Evolutionary conservation across 2,113 vertebrate genomes (phyloP).

Genomic region (Pelvicachromis taeniatus): DNA sequence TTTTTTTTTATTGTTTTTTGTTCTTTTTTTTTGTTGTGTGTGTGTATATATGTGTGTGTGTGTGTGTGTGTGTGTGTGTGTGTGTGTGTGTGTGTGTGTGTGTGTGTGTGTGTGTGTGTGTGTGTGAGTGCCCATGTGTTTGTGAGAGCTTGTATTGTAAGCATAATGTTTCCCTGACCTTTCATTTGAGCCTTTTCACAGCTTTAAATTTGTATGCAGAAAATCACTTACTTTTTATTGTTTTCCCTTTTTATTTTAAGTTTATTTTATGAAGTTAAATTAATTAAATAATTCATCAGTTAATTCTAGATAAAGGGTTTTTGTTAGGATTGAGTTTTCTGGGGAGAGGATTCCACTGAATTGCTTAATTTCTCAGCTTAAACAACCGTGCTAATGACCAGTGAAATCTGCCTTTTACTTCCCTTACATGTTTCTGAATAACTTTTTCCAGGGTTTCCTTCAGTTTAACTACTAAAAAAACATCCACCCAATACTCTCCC

Average conservation of each 20-base stretch:
- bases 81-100: neutral
- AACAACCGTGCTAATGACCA: neutral
- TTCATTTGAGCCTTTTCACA: conserved; percentile 42
- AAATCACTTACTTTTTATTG: neutral
- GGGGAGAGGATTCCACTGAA: neutral
- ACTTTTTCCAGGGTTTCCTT: conserved; percentile 11
- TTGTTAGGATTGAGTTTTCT: neutral
- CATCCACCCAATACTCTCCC: conserved; percentile 15
- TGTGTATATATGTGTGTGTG: neutral
- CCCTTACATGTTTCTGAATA: neutral
- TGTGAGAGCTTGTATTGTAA: conserved; percentile 23
- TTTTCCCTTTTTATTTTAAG: neutral
- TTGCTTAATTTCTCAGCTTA: neutral
- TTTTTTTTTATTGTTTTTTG: no score
- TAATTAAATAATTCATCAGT: neutral
- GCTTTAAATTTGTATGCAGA: conserved; percentile 1
- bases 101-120: neutral
- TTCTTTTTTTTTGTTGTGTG: no score
- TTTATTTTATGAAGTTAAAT: neutral
- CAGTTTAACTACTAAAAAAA: conserved; percentile 12
- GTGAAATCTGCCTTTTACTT: neutral
- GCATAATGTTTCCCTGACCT: conserved; percentile 46
- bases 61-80: conserved; percentile 5
- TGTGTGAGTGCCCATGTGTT: conserved; percentile 6
- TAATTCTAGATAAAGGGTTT: neutral